phyloP scores from a whole-genome alignment of 2,797 vertebrate species.

The Phoebastria nigripes region DNA sequence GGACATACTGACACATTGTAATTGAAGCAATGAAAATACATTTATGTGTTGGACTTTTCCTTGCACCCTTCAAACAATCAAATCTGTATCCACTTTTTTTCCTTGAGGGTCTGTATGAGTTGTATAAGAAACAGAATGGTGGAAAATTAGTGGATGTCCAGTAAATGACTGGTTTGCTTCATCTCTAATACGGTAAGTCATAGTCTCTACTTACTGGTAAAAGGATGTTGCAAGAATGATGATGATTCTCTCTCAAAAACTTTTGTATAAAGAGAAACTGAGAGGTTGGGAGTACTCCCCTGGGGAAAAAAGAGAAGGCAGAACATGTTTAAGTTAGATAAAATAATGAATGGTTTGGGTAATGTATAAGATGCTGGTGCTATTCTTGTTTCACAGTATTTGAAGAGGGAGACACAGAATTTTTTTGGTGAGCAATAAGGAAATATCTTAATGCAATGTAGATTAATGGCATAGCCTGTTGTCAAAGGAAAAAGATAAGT shows the following conservation, averaged over 20 bases:
- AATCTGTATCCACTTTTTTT: neutral
- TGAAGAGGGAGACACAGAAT: neutral
- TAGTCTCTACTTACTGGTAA: neutral
- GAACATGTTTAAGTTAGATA: neutral
- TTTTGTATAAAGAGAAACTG: neutral
- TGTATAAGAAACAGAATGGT: neutral
- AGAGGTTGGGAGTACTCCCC: neutral
- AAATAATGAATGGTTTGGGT: neutral
- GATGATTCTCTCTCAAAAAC: neutral
- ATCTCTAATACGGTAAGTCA: neutral
- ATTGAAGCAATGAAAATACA: neutral
- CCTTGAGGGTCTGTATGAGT: neutral
- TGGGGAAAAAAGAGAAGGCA: neutral
- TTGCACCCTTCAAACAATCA: neutral
- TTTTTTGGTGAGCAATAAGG: neutral
- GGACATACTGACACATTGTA: neutral
- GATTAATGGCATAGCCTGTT: neutral
- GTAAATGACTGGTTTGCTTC: neutral
- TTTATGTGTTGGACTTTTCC: neutral
- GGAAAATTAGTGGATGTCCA: neutral
- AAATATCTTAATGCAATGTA: neutral
- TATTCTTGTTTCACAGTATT: neutral
- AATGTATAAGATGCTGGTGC: neutral
- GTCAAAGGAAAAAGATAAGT: neutral
- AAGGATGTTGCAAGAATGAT: neutral